Percentiles rank a stretch among this genome's conserved stretches.
Evolutionary conservation across 2,888 invertebrate species (phyloP).

Genomic region (Spilarctia lutea): DNA sequence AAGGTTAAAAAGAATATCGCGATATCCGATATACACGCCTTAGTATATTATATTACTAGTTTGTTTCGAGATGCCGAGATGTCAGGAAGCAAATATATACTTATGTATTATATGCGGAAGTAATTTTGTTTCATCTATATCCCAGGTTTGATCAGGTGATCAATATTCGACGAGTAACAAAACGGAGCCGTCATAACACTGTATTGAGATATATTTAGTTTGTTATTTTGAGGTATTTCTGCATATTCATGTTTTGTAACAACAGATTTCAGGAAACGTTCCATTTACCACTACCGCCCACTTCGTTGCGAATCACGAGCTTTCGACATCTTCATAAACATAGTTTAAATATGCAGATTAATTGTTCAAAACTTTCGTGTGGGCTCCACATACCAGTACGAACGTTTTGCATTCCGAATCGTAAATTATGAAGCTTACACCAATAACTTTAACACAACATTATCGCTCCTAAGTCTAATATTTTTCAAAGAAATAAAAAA

Average conservation of each 20-base stretch:
- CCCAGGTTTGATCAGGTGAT: not conserved
- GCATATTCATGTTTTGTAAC: conserved; percentile 65
- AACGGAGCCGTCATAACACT: conserved; percentile 40
- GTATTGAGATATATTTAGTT: conserved; percentile 69
- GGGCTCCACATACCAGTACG: conserved; percentile 4
- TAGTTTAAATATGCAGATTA: conserved; percentile 57
- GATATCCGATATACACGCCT: too few species aligned
- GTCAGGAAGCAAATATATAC: not conserved
- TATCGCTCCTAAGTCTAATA: not conserved
- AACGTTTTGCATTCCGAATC: conserved; percentile 27
- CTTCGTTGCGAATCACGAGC: conserved; percentile 53
- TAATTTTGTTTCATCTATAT: not conserved
- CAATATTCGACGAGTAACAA: not conserved
- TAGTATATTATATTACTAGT: too few species aligned
- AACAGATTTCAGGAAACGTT: conserved; percentile 76
- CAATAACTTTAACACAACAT: not conserved
- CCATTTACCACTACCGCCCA: conserved; percentile 65
- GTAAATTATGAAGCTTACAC: conserved; percentile 15
- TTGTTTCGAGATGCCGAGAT: not conserved
- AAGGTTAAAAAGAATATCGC: too few species aligned
- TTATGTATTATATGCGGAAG: not conserved
- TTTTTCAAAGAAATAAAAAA: conserved; percentile 24
- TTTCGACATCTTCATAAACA: conserved; percentile 63
- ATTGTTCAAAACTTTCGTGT: conserved; percentile 45
- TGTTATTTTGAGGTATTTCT: conserved; percentile 69